Conservation (phyloP, 2,113 vertebrate species). For the Bothrops jararaca region DNA sequence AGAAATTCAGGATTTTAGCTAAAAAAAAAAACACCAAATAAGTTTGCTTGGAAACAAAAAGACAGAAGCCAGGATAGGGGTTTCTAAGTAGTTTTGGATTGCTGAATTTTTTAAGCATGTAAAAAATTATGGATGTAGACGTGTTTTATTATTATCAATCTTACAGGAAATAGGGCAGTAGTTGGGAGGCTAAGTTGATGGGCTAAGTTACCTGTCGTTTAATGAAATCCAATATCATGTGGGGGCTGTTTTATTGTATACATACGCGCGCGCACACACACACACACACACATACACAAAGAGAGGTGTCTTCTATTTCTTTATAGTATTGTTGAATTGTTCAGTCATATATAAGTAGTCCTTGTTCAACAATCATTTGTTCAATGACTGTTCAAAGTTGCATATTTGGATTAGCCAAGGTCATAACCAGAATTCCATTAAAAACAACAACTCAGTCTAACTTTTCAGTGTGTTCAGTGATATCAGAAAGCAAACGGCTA, state of each 20-base stretch:
- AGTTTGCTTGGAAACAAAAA: background rate
- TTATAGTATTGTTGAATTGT: background rate
- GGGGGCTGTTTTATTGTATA: too few species aligned
- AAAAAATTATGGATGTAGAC: background rate
- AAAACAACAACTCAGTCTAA: background rate
- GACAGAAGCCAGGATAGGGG: background rate
- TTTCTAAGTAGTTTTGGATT: background rate
- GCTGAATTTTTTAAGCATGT: background rate
- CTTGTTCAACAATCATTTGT: too few species aligned
- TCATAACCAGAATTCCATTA: background rate
- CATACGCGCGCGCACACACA: too few species aligned
- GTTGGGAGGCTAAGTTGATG: background rate
- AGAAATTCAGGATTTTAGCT: background rate
- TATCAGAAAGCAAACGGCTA: background rate
- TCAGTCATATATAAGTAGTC: too few species aligned
- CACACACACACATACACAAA: too few species aligned
- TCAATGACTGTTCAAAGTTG: too few species aligned
- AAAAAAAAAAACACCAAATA: background rate
- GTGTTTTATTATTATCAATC: background rate
- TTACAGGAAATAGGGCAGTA: background rate
- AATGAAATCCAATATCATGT: background rate
- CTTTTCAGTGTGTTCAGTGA: background rate
- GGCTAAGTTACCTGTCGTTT: background rate
- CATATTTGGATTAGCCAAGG: background rate
- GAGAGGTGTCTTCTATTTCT: background rate